Evolutionary conservation across 2,797 vertebrate species (phyloP), one percentile per base, ranked within the genome.

Genomic region (Petrocephalus sullivani): DNA sequence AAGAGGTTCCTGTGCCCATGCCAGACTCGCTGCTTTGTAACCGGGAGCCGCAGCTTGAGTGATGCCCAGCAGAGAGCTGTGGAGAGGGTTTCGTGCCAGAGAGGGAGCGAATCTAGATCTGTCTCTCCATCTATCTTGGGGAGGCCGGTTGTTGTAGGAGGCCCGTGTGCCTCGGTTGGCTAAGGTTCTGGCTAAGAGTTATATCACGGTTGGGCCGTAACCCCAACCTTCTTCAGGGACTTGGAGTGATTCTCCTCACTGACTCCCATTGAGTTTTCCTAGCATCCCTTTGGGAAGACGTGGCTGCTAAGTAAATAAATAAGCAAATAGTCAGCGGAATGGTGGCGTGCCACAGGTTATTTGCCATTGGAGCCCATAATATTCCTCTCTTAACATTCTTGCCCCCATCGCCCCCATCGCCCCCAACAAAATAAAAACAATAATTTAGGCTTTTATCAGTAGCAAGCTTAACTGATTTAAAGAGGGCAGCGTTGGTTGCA

Each of bases 1-100:
- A 4, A 67, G 61, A 67, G 61, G 89, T 67, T 71, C 16, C 64
- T 90, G 88, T 60, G 57, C 71, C 83, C 46, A 41, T 87, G 46
- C 83, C 78, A 21, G 86, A 87, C 28, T 46, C 33, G 85, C 88
- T 89, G 61, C 3, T 90, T 60, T 56, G 84, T 46, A 90, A 57
- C 58, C 82, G 89, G 84, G 84, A 88, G 37, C 87, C 54, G 90
- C 81, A 90, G 90, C 88, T 82, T 12, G n/a, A 49, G 51, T 54
- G 51, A 83, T 56, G 51, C 64, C 46, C 46, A 51, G n/a, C n/a
- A 87, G 64, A 46, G 49, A 51, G 61, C 1, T 16, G 3, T 16
- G 60, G 21, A 7, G 53, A 53, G 64, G 64, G 23, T 87, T 37
- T 71, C 28, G 14, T 33, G 64, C 64, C 64, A 37, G 28, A 33